Conservation (phyloP, 1,140 invertebrate species). For the Papilio helenus region DNA sequence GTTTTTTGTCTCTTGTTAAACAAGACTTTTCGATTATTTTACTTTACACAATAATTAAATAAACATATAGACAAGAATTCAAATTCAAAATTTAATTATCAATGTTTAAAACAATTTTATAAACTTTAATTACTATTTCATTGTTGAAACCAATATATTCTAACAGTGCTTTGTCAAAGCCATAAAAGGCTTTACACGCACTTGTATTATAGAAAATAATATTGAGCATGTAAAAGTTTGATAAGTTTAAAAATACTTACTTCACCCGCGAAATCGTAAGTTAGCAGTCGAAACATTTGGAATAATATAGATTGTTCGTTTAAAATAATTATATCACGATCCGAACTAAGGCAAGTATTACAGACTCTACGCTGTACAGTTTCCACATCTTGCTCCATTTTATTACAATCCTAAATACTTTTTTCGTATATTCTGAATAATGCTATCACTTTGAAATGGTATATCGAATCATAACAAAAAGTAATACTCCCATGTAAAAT, state of each 20-base stretch:
- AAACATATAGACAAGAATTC: too few species aligned
- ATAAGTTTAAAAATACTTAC: conserved; percentile 60
- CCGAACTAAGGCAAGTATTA: conserved; percentile 68
- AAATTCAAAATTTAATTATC: too few species aligned
- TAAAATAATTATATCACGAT: conserved; percentile 68
- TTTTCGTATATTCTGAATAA: conserved; percentile 49
- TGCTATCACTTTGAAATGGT: conserved; percentile 53
- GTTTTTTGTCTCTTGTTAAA: too few species aligned
- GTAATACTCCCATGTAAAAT: conserved; percentile 82
- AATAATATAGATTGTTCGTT: conserved; percentile 57
- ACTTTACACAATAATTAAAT: too few species aligned
- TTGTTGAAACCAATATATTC: too few species aligned
- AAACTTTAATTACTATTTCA: too few species aligned
- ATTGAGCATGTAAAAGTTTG: conserved; percentile 13
- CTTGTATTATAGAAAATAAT: not conserved
- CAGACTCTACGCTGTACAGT: conserved; percentile 62
- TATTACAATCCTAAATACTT: conserved; percentile 47
- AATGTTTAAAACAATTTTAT: too few species aligned
- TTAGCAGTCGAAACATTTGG: conserved; percentile 68
- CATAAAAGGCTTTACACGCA: not conserved
- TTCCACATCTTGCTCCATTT: conserved; percentile 76
- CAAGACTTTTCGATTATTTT: too few species aligned
- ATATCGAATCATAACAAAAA: conserved; percentile 79
- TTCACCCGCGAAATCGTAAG: conserved; percentile 73
- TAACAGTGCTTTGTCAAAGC: not conserved